Conservation (phyloP, 2,888 invertebrate genomes). For the Caenorhabditis sp. region DNA sequence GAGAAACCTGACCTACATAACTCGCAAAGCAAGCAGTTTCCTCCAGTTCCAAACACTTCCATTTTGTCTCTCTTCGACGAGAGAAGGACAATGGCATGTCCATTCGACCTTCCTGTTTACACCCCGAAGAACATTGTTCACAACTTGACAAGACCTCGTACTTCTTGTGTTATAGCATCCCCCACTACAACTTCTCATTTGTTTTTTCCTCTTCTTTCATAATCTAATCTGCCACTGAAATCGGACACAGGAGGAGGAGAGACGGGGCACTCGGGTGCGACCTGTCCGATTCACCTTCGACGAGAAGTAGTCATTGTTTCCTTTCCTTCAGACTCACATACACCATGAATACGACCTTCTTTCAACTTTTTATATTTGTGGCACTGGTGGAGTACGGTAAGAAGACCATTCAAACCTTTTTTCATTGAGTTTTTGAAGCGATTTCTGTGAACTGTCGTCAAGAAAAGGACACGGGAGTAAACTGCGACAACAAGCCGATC, state of each 20-base stretch:
- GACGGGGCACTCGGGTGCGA: neutral
- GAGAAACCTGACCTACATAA: slow-evolving; percentile 2
- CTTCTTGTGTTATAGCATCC: neutral
- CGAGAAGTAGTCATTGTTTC: neutral
- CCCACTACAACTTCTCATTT: slow-evolving; percentile 7
- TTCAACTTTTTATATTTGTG: neutral
- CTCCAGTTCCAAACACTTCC: slow-evolving; percentile 1
- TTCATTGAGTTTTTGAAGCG: slow-evolving; percentile 18
- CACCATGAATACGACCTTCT: slow-evolving; percentile 1
- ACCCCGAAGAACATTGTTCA: slow-evolving; percentile 37
- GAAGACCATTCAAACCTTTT: neutral
- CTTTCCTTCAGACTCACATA: neutral
- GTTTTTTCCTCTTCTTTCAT: neutral
- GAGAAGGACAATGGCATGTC: slow-evolving; percentile 44
- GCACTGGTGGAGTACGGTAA: neutral
- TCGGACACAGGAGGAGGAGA: slow-evolving; percentile 1
- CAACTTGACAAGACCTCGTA: slow-evolving; percentile 27
- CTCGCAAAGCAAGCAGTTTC: neutral
- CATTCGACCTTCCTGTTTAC: slow-evolving; percentile 36
- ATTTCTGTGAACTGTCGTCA: slow-evolving; percentile 49
- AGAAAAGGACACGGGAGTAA: slow-evolving; percentile 55
- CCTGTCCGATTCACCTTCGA: neutral
- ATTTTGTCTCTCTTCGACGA: neutral
- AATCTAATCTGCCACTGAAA: slow-evolving; percentile 14
- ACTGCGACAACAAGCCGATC: slow-evolving; percentile 57